Percentiles rank a stretch among this genome's conserved stretches.
Evolutionary conservation across 2,888 invertebrate species (phyloP).

Genomic region (Chaetoderma sp.): DNA sequence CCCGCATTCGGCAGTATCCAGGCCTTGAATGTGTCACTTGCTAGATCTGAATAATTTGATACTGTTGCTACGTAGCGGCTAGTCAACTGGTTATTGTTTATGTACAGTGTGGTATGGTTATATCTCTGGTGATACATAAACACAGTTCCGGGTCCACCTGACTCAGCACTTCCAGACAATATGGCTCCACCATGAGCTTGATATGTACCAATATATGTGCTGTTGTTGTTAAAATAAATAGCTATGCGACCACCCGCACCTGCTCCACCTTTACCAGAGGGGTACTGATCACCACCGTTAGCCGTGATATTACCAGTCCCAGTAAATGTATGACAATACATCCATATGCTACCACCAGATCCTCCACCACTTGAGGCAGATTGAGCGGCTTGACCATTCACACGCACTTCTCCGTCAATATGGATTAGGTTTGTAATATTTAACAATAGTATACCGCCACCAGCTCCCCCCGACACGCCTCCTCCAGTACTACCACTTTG

Average conservation of each 20-base stretch:
- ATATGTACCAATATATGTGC: constrained; percentile 49
- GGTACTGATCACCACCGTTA: constrained; percentile 46
- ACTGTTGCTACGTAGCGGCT: constrained; percentile 30
- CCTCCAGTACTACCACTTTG: constrained; percentile 52
- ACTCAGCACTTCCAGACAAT: constrained; percentile 28
- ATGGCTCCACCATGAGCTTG: constrained; percentile 47
- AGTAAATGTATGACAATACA: constrained; percentile 39
- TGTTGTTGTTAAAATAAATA: constrained; percentile 46
- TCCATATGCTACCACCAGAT: constrained; percentile 50
- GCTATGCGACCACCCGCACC: constrained; percentile 55
- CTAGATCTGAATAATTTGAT: constrained; percentile 42
- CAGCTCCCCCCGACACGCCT: constrained; percentile 45
- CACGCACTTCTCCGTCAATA: constrained; percentile 48
- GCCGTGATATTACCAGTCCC: constrained; percentile 52
- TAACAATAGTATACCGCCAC: constrained; percentile 46
- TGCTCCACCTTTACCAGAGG: constrained; percentile 42
- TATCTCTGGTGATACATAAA: constrained; percentile 47
- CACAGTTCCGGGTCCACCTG: constrained; percentile 54
- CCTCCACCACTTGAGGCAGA: constrained; percentile 45
- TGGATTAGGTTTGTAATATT: constrained; percentile 41
- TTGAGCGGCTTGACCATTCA: constrained; percentile 44
- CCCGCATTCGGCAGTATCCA: constrained; percentile 51
- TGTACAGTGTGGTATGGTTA: constrained; percentile 47
- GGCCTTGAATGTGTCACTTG: constrained; percentile 50
- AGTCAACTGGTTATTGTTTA: constrained; percentile 43